Conservation (phyloP, 2,888 invertebrate genomes). For the Chymomyza procnemis region DNA sequence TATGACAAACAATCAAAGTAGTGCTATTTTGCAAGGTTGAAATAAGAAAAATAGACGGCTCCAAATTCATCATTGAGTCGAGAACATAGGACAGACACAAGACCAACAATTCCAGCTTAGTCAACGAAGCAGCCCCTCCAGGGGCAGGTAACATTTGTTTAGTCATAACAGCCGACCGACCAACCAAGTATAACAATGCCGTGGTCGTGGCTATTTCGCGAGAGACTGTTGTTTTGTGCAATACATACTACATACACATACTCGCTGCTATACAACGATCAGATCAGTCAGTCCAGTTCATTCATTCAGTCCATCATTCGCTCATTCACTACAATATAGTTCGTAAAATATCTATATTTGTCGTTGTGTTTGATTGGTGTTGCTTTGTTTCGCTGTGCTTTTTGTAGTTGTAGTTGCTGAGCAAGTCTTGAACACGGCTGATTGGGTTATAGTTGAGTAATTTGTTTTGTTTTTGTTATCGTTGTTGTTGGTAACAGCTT, state of each 20-base stretch:
- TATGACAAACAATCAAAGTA: background rate
- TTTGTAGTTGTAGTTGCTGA: slow-evolving; percentile 18
- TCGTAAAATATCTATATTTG: slow-evolving; percentile 2
- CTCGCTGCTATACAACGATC: background rate
- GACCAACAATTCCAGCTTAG: background rate
- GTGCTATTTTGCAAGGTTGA: too few relatives aligned
- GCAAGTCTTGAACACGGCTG: background rate
- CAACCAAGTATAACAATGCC: slow-evolving; percentile 8
- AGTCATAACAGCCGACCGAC: slow-evolving; percentile 58
- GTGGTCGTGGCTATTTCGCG: slow-evolving; percentile 56
- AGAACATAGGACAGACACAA: background rate
- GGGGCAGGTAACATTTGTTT: slow-evolving; percentile 35
- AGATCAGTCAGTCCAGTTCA: background rate
- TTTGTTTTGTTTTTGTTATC: background rate
- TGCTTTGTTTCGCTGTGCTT: slow-evolving; percentile 19
- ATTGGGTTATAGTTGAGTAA: background rate
- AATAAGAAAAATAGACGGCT: background rate
- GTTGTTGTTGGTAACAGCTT: background rate
- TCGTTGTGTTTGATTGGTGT: slow-evolving; percentile 22
- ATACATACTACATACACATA: slow-evolving; percentile 17
- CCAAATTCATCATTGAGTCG: background rate
- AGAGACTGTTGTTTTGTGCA: slow-evolving; percentile 51
- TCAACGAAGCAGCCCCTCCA: background rate
- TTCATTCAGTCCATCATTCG: background rate
- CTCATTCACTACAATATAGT: background rate